Evolutionary conservation across 2,888 invertebrate genomes (phyloP).

Genomic region (Lochmaea crataegi): DNA sequence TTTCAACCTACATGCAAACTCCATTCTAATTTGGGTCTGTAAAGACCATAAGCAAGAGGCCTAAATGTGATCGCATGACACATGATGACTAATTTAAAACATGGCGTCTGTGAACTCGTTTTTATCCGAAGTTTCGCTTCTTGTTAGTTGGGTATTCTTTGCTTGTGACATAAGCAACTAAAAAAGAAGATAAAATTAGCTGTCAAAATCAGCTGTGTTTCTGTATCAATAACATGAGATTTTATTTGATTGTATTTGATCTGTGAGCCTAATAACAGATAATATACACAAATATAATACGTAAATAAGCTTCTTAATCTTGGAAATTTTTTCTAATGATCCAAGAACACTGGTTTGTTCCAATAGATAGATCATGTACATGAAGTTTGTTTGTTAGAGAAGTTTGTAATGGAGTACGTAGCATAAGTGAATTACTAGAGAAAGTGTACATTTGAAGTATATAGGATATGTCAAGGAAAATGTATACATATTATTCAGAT

Average conservation of each 20-base stretch:
- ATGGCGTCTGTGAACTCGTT: too few relatives aligned
- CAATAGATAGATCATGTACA: neutral
- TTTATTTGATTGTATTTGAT: too few relatives aligned
- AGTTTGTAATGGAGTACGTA: neutral
- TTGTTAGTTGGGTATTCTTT: too few relatives aligned
- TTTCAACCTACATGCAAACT: too few relatives aligned
- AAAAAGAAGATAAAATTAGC: neutral
- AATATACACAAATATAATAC: conserved; percentile 9
- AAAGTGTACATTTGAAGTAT: conserved; percentile 24
- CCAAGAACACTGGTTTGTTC: neutral
- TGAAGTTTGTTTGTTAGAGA: neutral
- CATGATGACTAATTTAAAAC: too few relatives aligned
- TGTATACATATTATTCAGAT: conserved; percentile 51
- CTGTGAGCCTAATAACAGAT: neutral
- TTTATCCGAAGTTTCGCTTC: too few relatives aligned
- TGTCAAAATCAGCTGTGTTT: conserved; percentile 15
- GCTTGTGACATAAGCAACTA: neutral
- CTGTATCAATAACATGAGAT: neutral
- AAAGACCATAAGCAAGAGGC: too few relatives aligned
- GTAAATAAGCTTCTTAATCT: neutral
- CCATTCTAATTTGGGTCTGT: too few relatives aligned
- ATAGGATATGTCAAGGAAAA: conserved; percentile 57
- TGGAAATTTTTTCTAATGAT: too few relatives aligned
- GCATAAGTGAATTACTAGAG: neutral
- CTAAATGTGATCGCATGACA: too few relatives aligned